phyloP scores from a whole-genome alignment of 2,113 vertebrate species.

The Parotia lawesii region DNA sequence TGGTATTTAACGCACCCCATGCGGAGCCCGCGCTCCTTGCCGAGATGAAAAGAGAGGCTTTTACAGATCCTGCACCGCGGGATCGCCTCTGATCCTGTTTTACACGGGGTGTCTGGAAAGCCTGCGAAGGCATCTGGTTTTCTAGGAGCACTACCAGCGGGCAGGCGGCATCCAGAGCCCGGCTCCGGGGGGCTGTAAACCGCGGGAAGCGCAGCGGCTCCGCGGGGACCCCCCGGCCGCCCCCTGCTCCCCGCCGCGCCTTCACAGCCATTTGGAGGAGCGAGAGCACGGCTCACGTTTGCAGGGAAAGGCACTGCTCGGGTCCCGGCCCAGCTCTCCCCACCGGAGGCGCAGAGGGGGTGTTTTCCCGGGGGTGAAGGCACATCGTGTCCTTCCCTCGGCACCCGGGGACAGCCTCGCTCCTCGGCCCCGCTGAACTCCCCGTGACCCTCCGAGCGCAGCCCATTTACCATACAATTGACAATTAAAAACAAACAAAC shows the following conservation, averaged over 20 bases:
- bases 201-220: conserved; percentile 4
- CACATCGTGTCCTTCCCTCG: not conserved
- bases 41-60: conserved; percentile 35
- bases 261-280: not conserved
- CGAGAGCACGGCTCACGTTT: not conserved
- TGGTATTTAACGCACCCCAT: conserved; percentile 37
- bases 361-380: not conserved
- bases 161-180: conserved; percentile 20
- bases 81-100: conserved; percentile 47
- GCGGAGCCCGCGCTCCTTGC: conserved; percentile 12
- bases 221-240: not conserved
- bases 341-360: not conserved
- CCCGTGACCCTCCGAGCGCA: conserved; percentile 68
- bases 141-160: conserved; percentile 32
- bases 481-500: conserved; percentile 79
- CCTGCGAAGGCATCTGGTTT: conserved; percentile 55
- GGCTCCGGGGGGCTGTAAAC: conserved; percentile 46
- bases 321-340: not conserved
- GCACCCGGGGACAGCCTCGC: not conserved
- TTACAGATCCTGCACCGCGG: conserved; percentile 40
- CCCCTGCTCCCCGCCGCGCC: not conserved
- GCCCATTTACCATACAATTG: conserved; percentile 73
- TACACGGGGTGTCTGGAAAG: conserved; percentile 56
- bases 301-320: not conserved
- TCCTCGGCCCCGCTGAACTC: conserved; percentile 70